Evolutionary conservation across 2,888 invertebrate species (phyloP), one percentile per base, ranked within the genome.

Genomic region (Leptura quadrifasciata): DNA sequence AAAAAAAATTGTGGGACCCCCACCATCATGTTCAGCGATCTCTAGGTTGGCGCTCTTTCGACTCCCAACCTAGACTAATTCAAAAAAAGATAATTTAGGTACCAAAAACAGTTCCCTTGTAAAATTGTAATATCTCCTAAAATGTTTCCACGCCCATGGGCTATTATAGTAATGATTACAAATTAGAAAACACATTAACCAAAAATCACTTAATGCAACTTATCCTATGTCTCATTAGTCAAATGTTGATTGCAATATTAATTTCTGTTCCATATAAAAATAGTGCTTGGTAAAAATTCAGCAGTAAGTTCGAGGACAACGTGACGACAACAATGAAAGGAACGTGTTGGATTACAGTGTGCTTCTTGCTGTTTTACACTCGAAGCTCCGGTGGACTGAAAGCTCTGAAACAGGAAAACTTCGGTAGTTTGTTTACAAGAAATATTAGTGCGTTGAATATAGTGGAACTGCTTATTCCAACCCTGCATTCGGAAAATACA

Each of bases 401-500:
- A 31, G 3, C 47, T 6, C 2, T n/a, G 17, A 31, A 31, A n/a
- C 4, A n/a, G 2, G 47, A 58, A 2, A 31, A 68, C 15, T 17
- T 57, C 5, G 18, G n/a, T 6, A 24, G 27, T n/a, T 21, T 71
- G 27, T 61, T 60, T 17, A 35, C 18, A 3, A 24, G 52, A 47
- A 61, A 71, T 58, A 47, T 52, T 6, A 71, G 61, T 61, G 61
- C 24, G 35, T 6, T n/a, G 12, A 68, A 75, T 58, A 47, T 69
- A 2, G 10, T 83, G 17, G 72, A 82, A 63, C 69, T 83, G 70
- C 75, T 83, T 57, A 80, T 84, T 27, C 84, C 84, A 3, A 84
- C 82, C 2, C 18, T 80, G 5, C 79, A 78, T 61, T 79, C 84
- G 10, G 71, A 75, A 24, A 83, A 84, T 76, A 77, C 69, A 69